phyloP scores from a whole-genome alignment of 2,113 vertebrate genomes.

The Antigone vipio region DNA sequence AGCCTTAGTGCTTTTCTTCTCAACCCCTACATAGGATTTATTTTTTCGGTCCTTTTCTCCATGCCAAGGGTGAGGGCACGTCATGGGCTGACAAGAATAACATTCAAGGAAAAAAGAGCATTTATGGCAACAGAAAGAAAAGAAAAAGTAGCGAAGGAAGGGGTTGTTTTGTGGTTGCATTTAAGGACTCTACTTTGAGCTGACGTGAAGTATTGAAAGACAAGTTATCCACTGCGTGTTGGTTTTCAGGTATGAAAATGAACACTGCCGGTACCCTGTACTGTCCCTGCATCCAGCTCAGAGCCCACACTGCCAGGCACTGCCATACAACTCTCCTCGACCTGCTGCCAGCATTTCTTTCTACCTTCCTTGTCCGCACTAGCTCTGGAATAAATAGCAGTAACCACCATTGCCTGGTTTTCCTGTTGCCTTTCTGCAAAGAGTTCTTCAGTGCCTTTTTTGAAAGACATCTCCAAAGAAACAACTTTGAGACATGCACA shows the following conservation, averaged over 20 bases:
- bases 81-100: background rate
- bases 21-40: fast-evolving
- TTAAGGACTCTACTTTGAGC: background rate
- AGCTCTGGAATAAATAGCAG: background rate
- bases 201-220: background rate
- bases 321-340: background rate
- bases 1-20: background rate
- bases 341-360: background rate
- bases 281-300: background rate
- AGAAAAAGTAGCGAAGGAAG: background rate
- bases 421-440: background rate
- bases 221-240: background rate
- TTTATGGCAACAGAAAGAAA: background rate
- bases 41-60: background rate
- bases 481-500: background rate
- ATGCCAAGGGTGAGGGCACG: background rate
- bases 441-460: background rate
- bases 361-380: background rate
- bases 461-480: background rate
- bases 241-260: background rate
- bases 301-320: background rate
- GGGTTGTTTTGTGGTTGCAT: background rate
- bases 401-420: background rate
- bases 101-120: background rate
- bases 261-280: background rate